These are phyloP conservation scores for Oreortyx pictus DNA, from an alignment of 2,797 vertebrate genomes.

Conservation along the genomic window DNA sequence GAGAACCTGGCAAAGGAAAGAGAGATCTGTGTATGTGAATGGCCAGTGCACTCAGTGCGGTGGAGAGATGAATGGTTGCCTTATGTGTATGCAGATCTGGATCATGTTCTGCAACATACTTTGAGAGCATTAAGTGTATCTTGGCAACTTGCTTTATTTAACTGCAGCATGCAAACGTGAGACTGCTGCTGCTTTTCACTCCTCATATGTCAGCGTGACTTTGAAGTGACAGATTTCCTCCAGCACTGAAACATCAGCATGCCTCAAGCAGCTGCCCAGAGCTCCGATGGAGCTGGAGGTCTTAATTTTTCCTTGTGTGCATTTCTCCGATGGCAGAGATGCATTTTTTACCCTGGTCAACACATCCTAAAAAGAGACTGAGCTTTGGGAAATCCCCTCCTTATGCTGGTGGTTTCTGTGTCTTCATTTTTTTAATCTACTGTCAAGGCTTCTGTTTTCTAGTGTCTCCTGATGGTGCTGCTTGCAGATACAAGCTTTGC, in stretches of 20 bases:
- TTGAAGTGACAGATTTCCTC: constrained; percentile 41
- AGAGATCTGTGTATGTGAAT: not conserved
- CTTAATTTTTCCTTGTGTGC: constrained; percentile 6
- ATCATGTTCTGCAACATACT: not conserved
- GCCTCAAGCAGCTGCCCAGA: not conserved
- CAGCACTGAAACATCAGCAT: not conserved
- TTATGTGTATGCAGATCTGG: constrained; percentile 59
- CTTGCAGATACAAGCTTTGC: not conserved
- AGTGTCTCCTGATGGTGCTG: not conserved
- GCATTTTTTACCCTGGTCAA: not conserved
- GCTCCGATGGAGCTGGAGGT: constrained; percentile 30
- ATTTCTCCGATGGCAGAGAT: constrained; percentile 31
- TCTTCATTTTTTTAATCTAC: not conserved
- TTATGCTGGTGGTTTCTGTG: not conserved
- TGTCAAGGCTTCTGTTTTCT: not conserved
- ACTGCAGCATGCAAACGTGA: constrained; percentile 20
- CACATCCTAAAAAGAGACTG: not conserved
- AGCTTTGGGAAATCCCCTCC: not conserved
- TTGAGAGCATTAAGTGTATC: not conserved
- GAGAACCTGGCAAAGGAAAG: not conserved
- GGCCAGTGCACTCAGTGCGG: not conserved
- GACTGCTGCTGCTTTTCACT: constrained; percentile 29
- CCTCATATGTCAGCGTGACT: constrained; percentile 11
- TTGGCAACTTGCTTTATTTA: constrained; percentile 51
- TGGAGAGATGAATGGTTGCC: not conserved